A percentile compares a stretch with the other conserved stretches of the same genome.
Conservation (phyloP, 1,140 invertebrate genomes). For the Drosophila triauraria region DNA sequence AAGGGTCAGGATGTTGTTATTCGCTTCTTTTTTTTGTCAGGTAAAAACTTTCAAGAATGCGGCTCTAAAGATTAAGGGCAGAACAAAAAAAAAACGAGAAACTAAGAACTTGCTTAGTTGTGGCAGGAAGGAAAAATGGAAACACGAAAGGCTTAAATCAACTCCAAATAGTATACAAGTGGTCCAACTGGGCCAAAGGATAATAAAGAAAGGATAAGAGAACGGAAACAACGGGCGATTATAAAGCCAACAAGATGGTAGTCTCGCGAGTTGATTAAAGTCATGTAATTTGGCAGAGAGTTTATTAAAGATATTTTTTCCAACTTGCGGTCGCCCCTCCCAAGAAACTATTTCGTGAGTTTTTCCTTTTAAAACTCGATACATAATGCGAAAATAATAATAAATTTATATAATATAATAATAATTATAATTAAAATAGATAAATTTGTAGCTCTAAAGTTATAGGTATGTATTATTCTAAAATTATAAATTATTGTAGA, state of each 20-base stretch:
- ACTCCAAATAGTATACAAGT: conserved; percentile 41
- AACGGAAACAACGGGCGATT: conserved; percentile 18
- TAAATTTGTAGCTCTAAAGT: no score
- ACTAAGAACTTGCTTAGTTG: conserved; percentile 40
- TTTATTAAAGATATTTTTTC: conserved; percentile 14
- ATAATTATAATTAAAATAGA: no score
- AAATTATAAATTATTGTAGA: no score
- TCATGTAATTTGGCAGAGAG: conserved; percentile 23
- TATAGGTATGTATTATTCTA: no score
- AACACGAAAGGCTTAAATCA: conserved; percentile 53
- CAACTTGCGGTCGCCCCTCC: not conserved
- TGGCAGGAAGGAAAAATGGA: conserved; percentile 28
- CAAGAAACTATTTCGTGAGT: not conserved
- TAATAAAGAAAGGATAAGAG: conserved; percentile 22
- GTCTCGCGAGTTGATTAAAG: conserved; percentile 43
- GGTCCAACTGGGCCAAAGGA: conserved; percentile 15
- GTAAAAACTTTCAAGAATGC: conserved; percentile 48
- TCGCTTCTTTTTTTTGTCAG: conserved; percentile 34
- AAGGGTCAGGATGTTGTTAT: conserved; percentile 2
- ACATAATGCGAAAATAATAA: no score
- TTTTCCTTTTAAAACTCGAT: not conserved
- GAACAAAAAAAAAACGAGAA: conserved; percentile 23
- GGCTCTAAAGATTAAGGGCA: conserved; percentile 41
- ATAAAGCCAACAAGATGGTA: conserved; percentile 27
- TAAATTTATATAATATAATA: no score